Percentiles rank a stretch among this genome's conserved stretches.
phyloP scores from a whole-genome alignment of 2,888 invertebrate species.

The Helleia helle region DNA sequence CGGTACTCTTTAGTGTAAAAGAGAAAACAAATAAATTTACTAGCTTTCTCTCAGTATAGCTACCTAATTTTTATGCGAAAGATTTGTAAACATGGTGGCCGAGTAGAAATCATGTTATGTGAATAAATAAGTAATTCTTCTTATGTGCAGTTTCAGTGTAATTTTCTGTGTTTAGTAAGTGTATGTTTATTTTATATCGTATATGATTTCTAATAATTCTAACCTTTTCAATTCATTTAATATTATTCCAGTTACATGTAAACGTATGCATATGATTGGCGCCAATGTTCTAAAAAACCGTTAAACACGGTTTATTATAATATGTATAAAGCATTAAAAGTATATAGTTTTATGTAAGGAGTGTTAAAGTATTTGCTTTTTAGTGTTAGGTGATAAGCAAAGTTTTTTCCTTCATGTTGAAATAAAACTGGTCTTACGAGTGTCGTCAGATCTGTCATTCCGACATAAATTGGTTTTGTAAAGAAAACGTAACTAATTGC shows the following conservation, averaged over 20 bases:
- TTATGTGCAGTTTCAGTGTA: constrained; percentile 25
- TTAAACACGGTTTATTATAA: constrained; percentile 37
- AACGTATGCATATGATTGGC: constrained; percentile 73
- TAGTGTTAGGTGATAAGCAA: constrained; percentile 16
- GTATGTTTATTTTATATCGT: constrained; percentile 13
- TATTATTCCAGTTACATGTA: constrained; percentile 32
- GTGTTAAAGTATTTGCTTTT: constrained; percentile 12
- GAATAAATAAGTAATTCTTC: constrained; percentile 18
- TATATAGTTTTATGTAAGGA: constrained; percentile 19
- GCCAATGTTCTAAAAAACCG: constrained; percentile 67
- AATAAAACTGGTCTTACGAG: constrained; percentile 60
- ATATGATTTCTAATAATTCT: constrained; percentile 13
- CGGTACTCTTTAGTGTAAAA: constrained; percentile 31
- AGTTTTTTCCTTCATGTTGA: constrained; percentile 36
- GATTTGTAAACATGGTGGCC: constrained; percentile 73
- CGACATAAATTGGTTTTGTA: constrained; percentile 39
- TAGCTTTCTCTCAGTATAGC: constrained; percentile 50
- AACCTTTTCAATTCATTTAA: constrained; percentile 20
- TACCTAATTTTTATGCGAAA: constrained; percentile 52
- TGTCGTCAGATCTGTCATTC: constrained; percentile 69
- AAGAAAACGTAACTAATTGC: constrained; percentile 6
- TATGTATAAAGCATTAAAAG: constrained; percentile 14
- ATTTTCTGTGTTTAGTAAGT: constrained; percentile 37
- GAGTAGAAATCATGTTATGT: constrained; percentile 33
- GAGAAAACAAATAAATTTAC: constrained; percentile 44